phyloP scores from a whole-genome alignment of 2,888 invertebrate species.

The Celastrina argiolus region DNA sequence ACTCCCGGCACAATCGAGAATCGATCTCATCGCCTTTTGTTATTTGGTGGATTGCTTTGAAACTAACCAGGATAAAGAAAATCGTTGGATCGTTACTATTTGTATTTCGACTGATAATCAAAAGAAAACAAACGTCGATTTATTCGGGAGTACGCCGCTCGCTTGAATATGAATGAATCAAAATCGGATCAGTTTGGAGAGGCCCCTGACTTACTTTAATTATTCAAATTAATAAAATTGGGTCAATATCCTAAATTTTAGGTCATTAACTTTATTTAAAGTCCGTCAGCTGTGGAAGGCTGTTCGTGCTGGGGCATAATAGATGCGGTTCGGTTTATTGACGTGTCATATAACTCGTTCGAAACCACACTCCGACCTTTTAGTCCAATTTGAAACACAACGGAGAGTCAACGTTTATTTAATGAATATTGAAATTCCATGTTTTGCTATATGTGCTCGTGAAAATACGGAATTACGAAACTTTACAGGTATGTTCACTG shows the following conservation, averaged over 20 bases:
- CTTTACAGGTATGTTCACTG: conserved; percentile 8
- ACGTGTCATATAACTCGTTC: conserved; percentile 69
- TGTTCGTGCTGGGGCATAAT: conserved; percentile 56
- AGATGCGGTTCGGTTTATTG: conserved; percentile 75
- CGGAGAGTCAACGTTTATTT: conserved; percentile 55
- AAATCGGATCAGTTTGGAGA: too few species aligned
- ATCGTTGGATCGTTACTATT: too few species aligned
- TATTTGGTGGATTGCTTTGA: too few species aligned
- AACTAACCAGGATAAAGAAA: too few species aligned
- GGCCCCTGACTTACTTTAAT: too few species aligned
- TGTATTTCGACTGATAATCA: too few species aligned
- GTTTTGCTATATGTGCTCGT: background rate
- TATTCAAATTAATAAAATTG: conserved; percentile 41
- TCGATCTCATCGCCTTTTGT: too few species aligned
- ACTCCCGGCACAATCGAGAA: too few species aligned
- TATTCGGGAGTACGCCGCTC: too few species aligned
- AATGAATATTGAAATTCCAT: conserved; percentile 23
- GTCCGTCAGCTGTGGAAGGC: conserved; percentile 62
- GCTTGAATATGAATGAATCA: too few species aligned
- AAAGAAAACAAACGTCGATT: too few species aligned
- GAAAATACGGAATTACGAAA: background rate
- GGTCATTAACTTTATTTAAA: conserved; percentile 69
- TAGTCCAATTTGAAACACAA: conserved; percentile 73
- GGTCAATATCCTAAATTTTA: conserved; percentile 58
- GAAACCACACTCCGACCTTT: conserved; percentile 51